Conservation (phyloP, 2,113 vertebrate genomes). For the Coregonus clupeaformis region DNA sequence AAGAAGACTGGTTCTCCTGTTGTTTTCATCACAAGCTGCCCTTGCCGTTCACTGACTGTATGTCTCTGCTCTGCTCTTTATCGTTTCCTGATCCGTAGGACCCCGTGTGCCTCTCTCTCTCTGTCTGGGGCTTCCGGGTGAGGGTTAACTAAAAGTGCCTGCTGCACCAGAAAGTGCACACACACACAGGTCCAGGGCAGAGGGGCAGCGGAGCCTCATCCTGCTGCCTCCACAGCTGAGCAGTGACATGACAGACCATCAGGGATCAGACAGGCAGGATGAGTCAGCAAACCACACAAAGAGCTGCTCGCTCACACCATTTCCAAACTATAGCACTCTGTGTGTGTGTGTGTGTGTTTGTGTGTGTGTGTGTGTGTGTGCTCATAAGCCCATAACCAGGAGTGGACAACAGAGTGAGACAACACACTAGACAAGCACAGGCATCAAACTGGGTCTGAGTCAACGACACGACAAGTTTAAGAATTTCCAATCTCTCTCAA, state of each 20-base stretch:
- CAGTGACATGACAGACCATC: neutral
- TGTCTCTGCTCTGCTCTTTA: too few relatives aligned
- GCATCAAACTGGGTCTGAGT: neutral
- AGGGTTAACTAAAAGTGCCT: too few relatives aligned
- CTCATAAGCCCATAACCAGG: neutral
- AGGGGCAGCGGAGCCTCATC: neutral
- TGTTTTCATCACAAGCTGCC: too few relatives aligned
- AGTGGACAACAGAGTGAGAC: neutral
- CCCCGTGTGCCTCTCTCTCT: too few relatives aligned
- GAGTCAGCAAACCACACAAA: slow-evolving; percentile 4
- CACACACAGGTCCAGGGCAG: neutral
- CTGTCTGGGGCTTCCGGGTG: too few relatives aligned
- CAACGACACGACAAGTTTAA: neutral
- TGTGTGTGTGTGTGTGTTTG: too few relatives aligned
- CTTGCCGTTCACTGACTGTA: too few relatives aligned
- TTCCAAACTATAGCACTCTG: neutral
- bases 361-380: neutral
- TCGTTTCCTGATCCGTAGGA: too few relatives aligned
- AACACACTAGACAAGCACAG: neutral
- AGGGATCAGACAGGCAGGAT: neutral
- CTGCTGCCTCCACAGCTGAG: slow-evolving; percentile 1
- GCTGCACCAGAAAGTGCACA: neutral
- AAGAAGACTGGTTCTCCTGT: too few relatives aligned
- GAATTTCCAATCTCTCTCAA: too few relatives aligned
- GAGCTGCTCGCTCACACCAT: neutral